phyloP scores from a whole-genome alignment of 2,888 invertebrate genomes.

The Panopea generosa region DNA sequence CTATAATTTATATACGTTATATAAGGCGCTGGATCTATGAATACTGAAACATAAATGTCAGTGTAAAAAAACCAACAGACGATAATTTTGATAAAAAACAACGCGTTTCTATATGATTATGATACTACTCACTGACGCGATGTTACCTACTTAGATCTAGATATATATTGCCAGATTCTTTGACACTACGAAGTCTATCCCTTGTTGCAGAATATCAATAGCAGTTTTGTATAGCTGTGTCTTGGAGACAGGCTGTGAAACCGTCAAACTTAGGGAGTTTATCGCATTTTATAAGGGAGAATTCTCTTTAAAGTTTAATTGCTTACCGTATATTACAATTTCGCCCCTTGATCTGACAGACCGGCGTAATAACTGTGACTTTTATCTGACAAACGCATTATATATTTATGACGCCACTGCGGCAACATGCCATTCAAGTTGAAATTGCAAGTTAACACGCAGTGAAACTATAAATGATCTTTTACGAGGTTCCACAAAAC shows the following conservation, averaged over 20 bases:
- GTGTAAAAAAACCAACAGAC: too few relatives aligned
- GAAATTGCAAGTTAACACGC: conserved; percentile 40
- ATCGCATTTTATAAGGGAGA: background rate
- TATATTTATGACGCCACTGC: conserved; percentile 51
- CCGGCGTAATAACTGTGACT: conserved; percentile 43
- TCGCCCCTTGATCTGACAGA: conserved; percentile 50
- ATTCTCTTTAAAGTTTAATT: conserved; percentile 48
- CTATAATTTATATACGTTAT: too few relatives aligned
- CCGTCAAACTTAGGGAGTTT: conserved; percentile 14
- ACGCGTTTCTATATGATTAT: too few relatives aligned
- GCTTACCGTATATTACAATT: conserved; percentile 44
- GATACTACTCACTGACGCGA: too few relatives aligned
- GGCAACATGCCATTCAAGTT: conserved; percentile 13
- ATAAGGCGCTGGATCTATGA: too few relatives aligned
- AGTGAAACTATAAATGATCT: conserved; percentile 38
- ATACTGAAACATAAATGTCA: too few relatives aligned
- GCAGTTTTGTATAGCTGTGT: too few relatives aligned
- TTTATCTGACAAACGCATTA: conserved; percentile 57
- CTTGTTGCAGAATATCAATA: too few relatives aligned
- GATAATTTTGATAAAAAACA: too few relatives aligned
- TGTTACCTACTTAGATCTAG: too few relatives aligned
- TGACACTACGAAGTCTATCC: too few relatives aligned
- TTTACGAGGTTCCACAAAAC: conserved; percentile 18
- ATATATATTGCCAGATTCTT: too few relatives aligned
- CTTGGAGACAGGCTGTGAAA: conserved; percentile 16